phyloP scores from a whole-genome alignment of 2,113 vertebrate species.

The Puma concolor region DNA sequence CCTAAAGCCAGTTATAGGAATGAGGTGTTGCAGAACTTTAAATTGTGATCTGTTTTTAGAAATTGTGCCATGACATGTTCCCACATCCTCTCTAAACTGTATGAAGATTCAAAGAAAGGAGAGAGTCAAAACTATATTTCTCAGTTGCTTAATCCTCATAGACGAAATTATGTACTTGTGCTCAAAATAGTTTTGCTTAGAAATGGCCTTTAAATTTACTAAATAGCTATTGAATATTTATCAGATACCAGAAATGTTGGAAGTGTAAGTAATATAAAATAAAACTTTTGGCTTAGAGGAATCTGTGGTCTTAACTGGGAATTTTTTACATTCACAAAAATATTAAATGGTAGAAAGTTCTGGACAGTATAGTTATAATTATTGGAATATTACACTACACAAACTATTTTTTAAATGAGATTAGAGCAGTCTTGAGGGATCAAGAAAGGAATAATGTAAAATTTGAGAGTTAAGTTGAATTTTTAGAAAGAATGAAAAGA shows the following conservation, averaged over 20 bases:
- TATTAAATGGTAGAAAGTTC: background rate
- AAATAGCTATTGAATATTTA: background rate
- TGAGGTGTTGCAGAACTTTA: conserved; percentile 12
- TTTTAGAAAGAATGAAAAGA: background rate
- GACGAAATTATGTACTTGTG: conserved; percentile 10
- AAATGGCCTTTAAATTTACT: conserved; percentile 38
- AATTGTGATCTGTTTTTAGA: conserved; percentile 65
- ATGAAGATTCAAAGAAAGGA: conserved; percentile 38
- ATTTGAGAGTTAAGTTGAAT: background rate
- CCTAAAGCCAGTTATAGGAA: conserved; percentile 64
- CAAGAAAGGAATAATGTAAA: background rate
- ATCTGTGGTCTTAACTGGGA: background rate
- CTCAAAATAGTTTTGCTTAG: background rate
- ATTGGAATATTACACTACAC: background rate
- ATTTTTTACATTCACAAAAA: background rate
- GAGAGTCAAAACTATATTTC: background rate
- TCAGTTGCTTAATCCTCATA: background rate
- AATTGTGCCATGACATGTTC: conserved; percentile 44
- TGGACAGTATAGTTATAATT: background rate
- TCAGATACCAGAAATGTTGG: background rate
- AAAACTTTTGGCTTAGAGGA: background rate
- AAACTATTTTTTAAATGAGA: background rate
- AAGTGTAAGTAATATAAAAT: background rate
- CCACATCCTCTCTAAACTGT: background rate
- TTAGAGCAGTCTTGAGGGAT: background rate